Conservation (phyloP, 1,140 invertebrate genomes). For the Brachionus koreanus region DNA sequence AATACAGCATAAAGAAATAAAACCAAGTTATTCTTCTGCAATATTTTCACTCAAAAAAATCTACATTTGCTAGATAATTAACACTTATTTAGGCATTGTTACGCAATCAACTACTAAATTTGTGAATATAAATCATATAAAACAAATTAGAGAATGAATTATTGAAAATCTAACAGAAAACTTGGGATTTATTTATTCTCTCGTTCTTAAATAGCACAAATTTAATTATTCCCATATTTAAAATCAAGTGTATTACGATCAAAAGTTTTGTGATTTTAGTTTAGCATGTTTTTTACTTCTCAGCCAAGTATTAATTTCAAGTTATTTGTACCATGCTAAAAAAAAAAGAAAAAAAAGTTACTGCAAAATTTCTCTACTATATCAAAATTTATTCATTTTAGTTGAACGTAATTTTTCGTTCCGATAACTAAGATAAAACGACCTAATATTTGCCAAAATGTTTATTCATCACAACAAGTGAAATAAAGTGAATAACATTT, state of each 20-base stretch:
- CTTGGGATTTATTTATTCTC: neutral
- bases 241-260: neutral
- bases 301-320: neutral
- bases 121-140: neutral
- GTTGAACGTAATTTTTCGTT: neutral
- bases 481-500: neutral
- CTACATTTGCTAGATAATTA: neutral
- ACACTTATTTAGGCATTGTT: neutral
- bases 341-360: neutral
- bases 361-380: neutral
- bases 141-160: neutral
- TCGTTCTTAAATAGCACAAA: neutral
- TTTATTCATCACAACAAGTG: neutral
- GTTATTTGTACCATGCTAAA: neutral
- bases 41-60: neutral
- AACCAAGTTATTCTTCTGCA: neutral
- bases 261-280: conserved; percentile 10
- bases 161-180: neutral
- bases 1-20: neutral
- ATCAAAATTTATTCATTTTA: neutral
- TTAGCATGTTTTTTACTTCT: neutral
- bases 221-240: neutral
- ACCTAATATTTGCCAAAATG: neutral
- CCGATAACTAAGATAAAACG: neutral
- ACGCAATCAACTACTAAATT: neutral